A percentile compares a stretch with the other conserved stretches of the same genome.
Evolutionary conservation across 2,888 invertebrate species (phyloP).

Genomic region (Julus scandinavius): DNA sequence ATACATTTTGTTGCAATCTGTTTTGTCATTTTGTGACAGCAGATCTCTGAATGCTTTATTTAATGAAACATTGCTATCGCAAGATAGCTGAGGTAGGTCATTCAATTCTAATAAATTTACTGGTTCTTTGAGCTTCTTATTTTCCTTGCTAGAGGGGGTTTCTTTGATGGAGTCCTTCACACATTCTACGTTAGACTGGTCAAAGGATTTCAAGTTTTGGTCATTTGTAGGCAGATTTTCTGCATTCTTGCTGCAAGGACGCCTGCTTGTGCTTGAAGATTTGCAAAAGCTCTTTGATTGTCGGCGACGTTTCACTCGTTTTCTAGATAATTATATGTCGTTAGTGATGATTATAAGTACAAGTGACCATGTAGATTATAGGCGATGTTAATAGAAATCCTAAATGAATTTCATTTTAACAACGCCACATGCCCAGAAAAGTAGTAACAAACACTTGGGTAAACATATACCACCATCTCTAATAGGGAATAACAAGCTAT

Average conservation of each 20-base stretch:
- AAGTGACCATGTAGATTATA: too few relatives aligned
- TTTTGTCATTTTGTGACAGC: not conserved
- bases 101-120: not conserved
- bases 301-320: slow-evolving; percentile 30
- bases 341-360: not conserved
- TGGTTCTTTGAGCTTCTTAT: not conserved
- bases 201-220: slow-evolving; percentile 29
- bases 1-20: not conserved
- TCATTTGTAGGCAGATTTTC: slow-evolving; percentile 55
- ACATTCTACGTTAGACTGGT: not conserved
- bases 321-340: not conserved
- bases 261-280: slow-evolving; percentile 28
- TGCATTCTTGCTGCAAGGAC: slow-evolving; percentile 40
- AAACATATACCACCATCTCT: too few relatives aligned
- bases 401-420: too few relatives aligned
- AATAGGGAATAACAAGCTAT: not conserved
- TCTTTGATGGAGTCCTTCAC: not conserved
- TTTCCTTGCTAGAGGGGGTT: not conserved
- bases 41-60: slow-evolving; percentile 21
- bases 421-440: too few relatives aligned
- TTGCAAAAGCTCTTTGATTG: slow-evolving; percentile 26
- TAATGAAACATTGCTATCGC: slow-evolving; percentile 28
- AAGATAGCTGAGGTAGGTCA: not conserved
- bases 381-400: too few relatives aligned
- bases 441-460: too few relatives aligned